Conservation (phyloP, 2,113 vertebrate species). For the Pseudorhombus dupliciocellatus region DNA sequence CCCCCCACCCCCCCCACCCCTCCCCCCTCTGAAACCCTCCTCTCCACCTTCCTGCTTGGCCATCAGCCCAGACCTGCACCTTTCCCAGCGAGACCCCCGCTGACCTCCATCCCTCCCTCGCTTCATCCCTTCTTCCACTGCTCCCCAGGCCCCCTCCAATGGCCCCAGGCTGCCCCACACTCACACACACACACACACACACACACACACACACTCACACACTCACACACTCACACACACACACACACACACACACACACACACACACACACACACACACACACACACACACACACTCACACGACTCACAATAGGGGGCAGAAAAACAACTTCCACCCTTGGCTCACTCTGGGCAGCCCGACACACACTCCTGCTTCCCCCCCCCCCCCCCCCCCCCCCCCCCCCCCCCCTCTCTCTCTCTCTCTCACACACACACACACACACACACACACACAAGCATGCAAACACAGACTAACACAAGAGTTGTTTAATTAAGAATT, state of each 20-base stretch:
- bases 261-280: constrained; percentile 39
- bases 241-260: constrained; percentile 4
- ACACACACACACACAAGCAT: constrained; percentile 26
- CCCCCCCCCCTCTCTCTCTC: not conserved
- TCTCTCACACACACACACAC: constrained; percentile 14
- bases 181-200: constrained; percentile 21
- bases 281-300: constrained; percentile 48
- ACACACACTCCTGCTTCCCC: constrained; percentile 54
- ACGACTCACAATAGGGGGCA: constrained; percentile 79
- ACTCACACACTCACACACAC: constrained; percentile 43
- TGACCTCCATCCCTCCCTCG: constrained; percentile 61
- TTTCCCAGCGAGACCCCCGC: constrained; percentile 73
- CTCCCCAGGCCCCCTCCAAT: constrained; percentile 79
- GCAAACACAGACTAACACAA: constrained; percentile 37
- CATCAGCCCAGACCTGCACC: constrained; percentile 72
- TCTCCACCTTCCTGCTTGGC: constrained; percentile 70
- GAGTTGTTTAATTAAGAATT: constrained; percentile 35
- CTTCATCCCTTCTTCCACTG: constrained; percentile 65
- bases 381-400: too few species aligned
- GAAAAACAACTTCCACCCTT: constrained; percentile 84
- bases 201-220: constrained; percentile 37
- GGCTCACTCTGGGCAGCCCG: constrained; percentile 78
- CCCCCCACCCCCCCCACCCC: not conserved
- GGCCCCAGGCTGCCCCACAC: constrained; percentile 75
- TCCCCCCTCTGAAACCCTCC: constrained; percentile 16